Evolutionary conservation across 1,140 invertebrate species (phyloP).

Genomic region (Listronotus bonariensis): DNA sequence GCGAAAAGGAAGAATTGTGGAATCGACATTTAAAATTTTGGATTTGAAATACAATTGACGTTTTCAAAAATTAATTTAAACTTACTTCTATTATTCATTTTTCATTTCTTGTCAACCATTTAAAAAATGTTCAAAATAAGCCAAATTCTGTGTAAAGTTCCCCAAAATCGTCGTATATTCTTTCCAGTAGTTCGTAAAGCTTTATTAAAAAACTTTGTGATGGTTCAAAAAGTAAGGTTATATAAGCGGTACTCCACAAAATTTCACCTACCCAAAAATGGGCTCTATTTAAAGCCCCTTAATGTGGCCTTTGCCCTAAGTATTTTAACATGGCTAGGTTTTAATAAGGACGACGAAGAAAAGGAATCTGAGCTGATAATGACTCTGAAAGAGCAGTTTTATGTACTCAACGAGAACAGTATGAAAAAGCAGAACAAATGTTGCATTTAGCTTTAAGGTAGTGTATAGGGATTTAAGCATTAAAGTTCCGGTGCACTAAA

Average conservation of each 20-base stretch:
- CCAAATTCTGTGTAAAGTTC: constrained; percentile 11
- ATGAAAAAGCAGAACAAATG: constrained; percentile 80
- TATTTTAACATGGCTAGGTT: constrained; percentile 55
- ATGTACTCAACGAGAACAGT: constrained; percentile 74
- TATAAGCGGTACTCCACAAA: background rate
- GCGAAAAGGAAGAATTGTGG: no score
- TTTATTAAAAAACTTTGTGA: constrained; percentile 2
- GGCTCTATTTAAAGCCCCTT: background rate
- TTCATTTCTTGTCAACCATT: no score
- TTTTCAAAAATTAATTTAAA: no score
- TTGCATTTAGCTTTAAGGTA: constrained; percentile 75
- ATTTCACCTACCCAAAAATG: background rate
- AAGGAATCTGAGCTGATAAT: constrained; percentile 71
- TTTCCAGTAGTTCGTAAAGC: background rate
- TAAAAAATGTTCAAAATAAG: constrained; percentile 28
- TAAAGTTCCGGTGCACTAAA: no score
- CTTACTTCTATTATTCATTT: no score
- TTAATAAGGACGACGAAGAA: constrained; percentile 59
- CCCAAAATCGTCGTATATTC: background rate
- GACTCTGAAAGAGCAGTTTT: constrained; percentile 75
- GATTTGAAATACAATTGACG: no score
- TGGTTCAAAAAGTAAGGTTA: constrained; percentile 8
- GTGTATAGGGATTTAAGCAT: no score
- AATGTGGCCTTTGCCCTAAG: constrained; percentile 38
- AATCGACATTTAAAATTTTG: no score